Evolutionary conservation across 2,113 vertebrate genomes (phyloP), one percentile per base, ranked within the genome.

Genomic region (Oreotrochilus melanogaster): DNA sequence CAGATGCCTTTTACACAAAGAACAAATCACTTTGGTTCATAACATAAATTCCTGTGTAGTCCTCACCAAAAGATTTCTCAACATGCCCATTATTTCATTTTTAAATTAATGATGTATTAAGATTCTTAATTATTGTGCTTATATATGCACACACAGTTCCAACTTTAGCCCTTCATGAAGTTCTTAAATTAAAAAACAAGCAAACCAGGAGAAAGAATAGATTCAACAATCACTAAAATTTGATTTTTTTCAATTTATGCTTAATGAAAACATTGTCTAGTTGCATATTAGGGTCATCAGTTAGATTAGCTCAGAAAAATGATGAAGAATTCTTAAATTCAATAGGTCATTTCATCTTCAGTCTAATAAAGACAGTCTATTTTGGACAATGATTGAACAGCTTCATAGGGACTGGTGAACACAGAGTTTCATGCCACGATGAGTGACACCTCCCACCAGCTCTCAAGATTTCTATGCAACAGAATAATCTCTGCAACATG

Each of bases 81-180:
- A 92, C 57, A 82, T 14, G n/a, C 11, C 45, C 8, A 91, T 43
- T 3, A 83, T 35, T 47, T 61, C 18, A 50, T 86, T 94, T 95
- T 93, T 37, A 31, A 93, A 60, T 89, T 84, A 91, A 30, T 56
- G 19, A 62, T 33, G 89, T 85, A 65, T 37, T 37, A 88, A 39
- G 14, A 66, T 66, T 86, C 78, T 92, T 92, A 79, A 94, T 90
- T 79, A 92, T 27, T 50, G 33, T 83, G 78, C 51, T 92, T 88
- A 75, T 51, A 62, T 54, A 80, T n/a, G 69, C 27, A 89, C 67
- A 80, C 14, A 42, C 28, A 83, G 15, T 50, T 94, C 51, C 37
- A 78, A 17, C 9, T n/a, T 31, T 14, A 74, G 23, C 27, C 25
- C 50, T 83, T 17, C 30, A 72, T 18, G 51, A 58, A 54, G 23